phyloP scores from a whole-genome alignment of 2,113 vertebrate species.

The Lasiurus cinereus region DNA sequence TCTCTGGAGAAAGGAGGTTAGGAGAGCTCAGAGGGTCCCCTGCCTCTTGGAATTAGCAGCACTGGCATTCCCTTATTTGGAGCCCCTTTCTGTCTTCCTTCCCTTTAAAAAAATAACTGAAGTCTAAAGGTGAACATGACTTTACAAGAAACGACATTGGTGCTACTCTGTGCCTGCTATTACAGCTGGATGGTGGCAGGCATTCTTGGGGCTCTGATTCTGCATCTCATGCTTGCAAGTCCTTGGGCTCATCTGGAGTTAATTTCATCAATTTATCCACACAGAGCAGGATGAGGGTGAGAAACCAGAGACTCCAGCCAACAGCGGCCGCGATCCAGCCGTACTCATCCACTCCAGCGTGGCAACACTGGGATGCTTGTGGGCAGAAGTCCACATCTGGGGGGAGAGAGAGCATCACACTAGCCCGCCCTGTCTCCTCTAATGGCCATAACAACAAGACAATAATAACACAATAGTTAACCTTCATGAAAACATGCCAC shows the following conservation, averaged over 20 bases:
- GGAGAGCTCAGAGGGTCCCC: neutral
- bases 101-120: neutral
- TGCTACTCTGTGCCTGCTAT: fast-evolving
- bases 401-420: neutral
- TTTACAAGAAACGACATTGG: neutral
- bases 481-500: neutral
- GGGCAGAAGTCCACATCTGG: constrained; percentile 83
- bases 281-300: constrained; percentile 91
- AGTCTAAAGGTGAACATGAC: neutral
- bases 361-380: constrained; percentile 84
- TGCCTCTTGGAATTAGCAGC: neutral
- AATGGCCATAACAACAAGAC: fast-evolving
- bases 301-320: constrained; percentile 91
- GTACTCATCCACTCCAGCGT: constrained; percentile 81
- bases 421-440: too few relatives aligned
- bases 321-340: constrained; percentile 90
- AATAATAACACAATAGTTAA: fast-evolving
- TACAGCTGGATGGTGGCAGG: fast-evolving
- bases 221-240: constrained; percentile 79
- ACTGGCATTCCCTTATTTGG: neutral
- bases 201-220: neutral
- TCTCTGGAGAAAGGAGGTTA: neutral
- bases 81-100: neutral
- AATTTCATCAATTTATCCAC: constrained; percentile 87
- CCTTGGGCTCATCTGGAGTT: constrained; percentile 87